Evolutionary conservation across 1,140 invertebrate species (phyloP).

Genomic region (Oryzaephilus surinamensis): DNA sequence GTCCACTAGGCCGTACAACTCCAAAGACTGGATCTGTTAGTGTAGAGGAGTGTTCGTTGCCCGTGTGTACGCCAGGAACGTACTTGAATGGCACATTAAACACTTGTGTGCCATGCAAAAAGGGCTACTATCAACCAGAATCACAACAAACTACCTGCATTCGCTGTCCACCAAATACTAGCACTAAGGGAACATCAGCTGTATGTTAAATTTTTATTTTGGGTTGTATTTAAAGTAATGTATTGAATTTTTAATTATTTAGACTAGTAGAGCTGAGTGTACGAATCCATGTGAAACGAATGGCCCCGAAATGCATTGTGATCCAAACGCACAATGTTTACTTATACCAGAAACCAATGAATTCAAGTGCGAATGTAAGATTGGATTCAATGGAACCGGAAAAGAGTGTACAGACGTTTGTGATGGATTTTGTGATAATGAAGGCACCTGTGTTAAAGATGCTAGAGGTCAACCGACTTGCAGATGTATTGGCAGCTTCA

Average conservation of each 20-base stretch:
- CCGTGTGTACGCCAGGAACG: constrained; percentile 72
- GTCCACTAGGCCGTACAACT: constrained; percentile 83
- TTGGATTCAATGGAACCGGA: constrained; percentile 85
- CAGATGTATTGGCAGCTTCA: constrained; percentile 82
- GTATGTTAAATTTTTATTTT: constrained; percentile 42
- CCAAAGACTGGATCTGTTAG: constrained; percentile 68
- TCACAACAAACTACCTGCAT: constrained; percentile 81
- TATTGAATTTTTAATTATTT: constrained; percentile 15
- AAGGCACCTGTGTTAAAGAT: constrained; percentile 83
- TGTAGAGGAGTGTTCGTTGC: constrained; percentile 84
- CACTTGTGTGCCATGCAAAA: constrained; percentile 78
- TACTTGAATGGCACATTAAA: constrained; percentile 78
- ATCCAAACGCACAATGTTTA: constrained; percentile 80
- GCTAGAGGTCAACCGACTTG: constrained; percentile 71
- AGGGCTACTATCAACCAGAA: constrained; percentile 87
- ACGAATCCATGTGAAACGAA: constrained; percentile 84
- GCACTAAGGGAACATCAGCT: constrained; percentile 70
- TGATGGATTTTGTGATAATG: constrained; percentile 79
- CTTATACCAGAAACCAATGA: constrained; percentile 74
- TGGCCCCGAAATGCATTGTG: constrained; percentile 74
- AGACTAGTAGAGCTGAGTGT: constrained; percentile 74
- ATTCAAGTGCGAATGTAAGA: constrained; percentile 88
- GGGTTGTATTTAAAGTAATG: background rate
- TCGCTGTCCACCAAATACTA: constrained; percentile 84
- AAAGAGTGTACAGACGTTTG: constrained; percentile 79